Conservation (phyloP, 1,140 invertebrate genomes). For the Drosophila kikkawai region DNA sequence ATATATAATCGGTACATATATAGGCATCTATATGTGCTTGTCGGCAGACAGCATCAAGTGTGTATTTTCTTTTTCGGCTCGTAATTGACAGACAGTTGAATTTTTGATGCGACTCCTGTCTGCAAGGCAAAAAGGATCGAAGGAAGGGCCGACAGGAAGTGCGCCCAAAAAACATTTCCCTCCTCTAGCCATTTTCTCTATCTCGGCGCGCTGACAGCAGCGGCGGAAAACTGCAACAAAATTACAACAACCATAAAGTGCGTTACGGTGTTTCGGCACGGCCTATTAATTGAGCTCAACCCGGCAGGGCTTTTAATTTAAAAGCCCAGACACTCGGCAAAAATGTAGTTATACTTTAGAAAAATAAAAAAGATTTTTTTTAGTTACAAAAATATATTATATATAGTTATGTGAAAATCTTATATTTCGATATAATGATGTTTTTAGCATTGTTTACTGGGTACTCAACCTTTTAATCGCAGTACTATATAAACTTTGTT, state of each 20-base stretch:
- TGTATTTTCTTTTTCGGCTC: slow-evolving; percentile 61
- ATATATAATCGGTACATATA: slow-evolving; percentile 6
- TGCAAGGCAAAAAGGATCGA: slow-evolving; percentile 25
- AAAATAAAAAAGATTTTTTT: background rate
- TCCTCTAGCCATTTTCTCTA: background rate
- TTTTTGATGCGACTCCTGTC: slow-evolving; percentile 66
- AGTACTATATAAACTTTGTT: background rate
- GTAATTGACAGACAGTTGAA: slow-evolving; percentile 79
- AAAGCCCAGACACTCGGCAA: slow-evolving; percentile 19
- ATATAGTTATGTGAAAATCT: background rate
- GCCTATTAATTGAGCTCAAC: slow-evolving; percentile 61
- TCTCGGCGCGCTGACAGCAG: slow-evolving; percentile 8
- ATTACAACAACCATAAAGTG: slow-evolving; percentile 55
- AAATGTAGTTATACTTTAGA: background rate
- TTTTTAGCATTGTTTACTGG: background rate
- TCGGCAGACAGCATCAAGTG: slow-evolving; percentile 62
- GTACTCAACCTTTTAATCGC: background rate
- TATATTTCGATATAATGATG: too few species aligned
- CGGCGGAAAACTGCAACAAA: slow-evolving; percentile 24
- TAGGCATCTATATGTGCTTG: slow-evolving; percentile 19
- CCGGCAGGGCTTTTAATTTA: slow-evolving; percentile 64
- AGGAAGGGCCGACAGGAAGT: slow-evolving; percentile 15
- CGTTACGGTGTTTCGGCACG: slow-evolving; percentile 51
- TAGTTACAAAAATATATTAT: too few species aligned
- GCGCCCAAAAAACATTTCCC: slow-evolving; percentile 22